Base-by-base conservation (phyloP, 2,797 vertebrate species). In the Myotis findleyi region DNA sequence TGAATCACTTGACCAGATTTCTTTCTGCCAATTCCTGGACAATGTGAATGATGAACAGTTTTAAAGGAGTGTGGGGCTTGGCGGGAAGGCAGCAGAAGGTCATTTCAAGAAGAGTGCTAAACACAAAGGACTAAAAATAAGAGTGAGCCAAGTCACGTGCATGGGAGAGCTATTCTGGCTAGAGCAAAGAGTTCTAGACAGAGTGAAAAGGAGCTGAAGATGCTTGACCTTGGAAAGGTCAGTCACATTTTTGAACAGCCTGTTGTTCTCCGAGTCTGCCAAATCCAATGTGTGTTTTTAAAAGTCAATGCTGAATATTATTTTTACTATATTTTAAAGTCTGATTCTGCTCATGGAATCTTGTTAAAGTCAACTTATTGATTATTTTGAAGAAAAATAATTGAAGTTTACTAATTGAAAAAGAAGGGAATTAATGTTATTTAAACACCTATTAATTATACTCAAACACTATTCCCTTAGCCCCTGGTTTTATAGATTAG, bases 101-200 rank as follows among this genome's bases (percentile, higher is more conserved):
- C 68, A 80, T 96, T 93, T 92, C 88, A 85, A 89, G 71, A 94
- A 95, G 62, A n/a, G n/a, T 38, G 75, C 36, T 86, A 76, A 86
- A 83, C 25, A 92, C 41, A 88, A 90, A 92, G 41, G 16, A 83
- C 73, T 93, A 72, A 96, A 97, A 83, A 90, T 88, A 96, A 95
- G 87, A 96, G 87, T 87, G 82, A 95, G 44, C 73, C 90, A 79
- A 72, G 77, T 96, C 79, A 90, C 21, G 1, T 1, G 73, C 77
- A 81, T 89, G 36, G 64, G 73, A 88, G 92, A 96, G 71, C 83
- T 88, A 79, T 91, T 93, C 68, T 69, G 68, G 57, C 66, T 69
- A 18, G 53, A 96, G 73, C 77, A 91, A 84, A 95, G 87, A 94
- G 77, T 86, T 97, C 84, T 64, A 88, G 51, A 62, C 88, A 84